phyloP scores from a whole-genome alignment of 1,140 invertebrate genomes.

The Bacillus rossius region DNA sequence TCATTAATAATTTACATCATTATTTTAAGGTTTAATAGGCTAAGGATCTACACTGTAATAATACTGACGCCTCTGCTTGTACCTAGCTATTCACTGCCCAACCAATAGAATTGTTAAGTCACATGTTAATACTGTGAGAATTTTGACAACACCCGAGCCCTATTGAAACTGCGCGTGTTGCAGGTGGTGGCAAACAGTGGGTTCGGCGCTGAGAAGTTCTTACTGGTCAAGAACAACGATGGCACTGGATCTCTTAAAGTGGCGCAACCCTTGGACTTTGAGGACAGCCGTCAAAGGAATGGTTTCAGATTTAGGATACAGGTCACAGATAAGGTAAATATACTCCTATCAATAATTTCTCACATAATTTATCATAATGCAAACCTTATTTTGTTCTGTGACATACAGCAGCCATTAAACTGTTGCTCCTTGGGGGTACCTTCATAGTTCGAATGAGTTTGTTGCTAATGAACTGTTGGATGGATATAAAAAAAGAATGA shows the following conservation, averaged over 20 bases:
- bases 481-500: no score
- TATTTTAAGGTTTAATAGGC: no score
- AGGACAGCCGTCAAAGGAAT: conserved; percentile 51
- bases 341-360: no score
- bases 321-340: conserved; percentile 44
- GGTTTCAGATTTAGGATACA: conserved; percentile 55
- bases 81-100: no score
- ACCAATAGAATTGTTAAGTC: no score
- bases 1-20: no score
- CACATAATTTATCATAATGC: neutral
- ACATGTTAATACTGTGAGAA: no score
- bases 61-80: no score
- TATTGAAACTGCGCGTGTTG: no score
- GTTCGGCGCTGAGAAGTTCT: conserved; percentile 58
- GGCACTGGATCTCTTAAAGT: conserved; percentile 61
- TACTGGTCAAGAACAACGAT: conserved; percentile 58
- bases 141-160: no score
- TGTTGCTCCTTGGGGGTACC: neutral
- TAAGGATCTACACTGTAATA: no score
- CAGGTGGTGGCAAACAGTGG: conserved; percentile 53
- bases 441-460: neutral
- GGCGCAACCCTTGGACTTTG: conserved; percentile 54
- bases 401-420: neutral
- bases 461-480: no score
- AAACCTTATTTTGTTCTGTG: neutral